These are phyloP conservation scores for Latrodectus geometricus DNA, from an alignment of 1,140 invertebrate species.

Conservation along the genomic window DNA sequence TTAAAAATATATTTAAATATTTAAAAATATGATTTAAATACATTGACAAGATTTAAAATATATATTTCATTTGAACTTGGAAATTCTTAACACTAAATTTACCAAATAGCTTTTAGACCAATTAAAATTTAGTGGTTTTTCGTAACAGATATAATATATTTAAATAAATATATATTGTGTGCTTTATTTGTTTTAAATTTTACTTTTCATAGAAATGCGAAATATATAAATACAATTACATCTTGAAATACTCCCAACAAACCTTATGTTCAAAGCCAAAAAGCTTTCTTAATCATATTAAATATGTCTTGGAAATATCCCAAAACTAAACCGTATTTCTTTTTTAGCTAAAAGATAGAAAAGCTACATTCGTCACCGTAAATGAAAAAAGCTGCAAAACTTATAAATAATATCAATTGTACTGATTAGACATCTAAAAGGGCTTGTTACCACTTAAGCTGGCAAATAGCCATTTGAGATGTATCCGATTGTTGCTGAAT, in stretches of 20 bases:
- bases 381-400: conserved; percentile 5
- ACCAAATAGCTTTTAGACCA: too few species aligned
- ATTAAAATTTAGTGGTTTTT: too few species aligned
- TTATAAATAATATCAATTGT: conserved; percentile 57
- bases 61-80: too few species aligned
- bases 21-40: too few species aligned
- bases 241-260: background rate
- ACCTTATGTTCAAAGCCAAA: background rate
- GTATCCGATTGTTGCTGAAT: background rate
- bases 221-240: background rate
- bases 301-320: background rate
- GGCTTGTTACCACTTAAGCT: conserved; percentile 49
- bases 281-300: background rate
- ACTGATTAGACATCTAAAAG: conserved; percentile 50
- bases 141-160: too few species aligned
- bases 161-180: too few species aligned
- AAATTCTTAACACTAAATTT: too few species aligned
- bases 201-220: background rate
- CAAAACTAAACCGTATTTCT: background rate
- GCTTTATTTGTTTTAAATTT: too few species aligned
- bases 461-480: conserved; percentile 21
- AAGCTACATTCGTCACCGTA: background rate
- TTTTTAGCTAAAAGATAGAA: background rate
- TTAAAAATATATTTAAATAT: too few species aligned
- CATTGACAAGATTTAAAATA: too few species aligned